A percentile compares a stretch with the other conserved stretches of the same genome.
Conservation (phyloP, 2,888 invertebrate species). For the Antheraea assamensis region DNA sequence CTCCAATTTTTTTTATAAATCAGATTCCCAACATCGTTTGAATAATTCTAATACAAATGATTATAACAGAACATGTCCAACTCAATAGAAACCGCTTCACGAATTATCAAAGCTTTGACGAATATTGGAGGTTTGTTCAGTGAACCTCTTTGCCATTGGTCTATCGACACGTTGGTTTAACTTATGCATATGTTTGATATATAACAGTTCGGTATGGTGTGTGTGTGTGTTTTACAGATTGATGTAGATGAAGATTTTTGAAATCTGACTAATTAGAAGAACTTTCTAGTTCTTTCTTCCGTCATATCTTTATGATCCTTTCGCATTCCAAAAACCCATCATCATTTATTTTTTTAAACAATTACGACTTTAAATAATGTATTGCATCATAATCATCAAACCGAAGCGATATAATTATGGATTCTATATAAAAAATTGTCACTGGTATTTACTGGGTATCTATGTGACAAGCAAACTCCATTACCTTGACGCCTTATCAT, state of each 20-base stretch:
- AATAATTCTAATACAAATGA: neutral
- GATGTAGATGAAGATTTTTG: neutral
- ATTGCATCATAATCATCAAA: too few relatives aligned
- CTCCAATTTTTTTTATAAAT: neutral
- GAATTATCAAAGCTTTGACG: constrained; percentile 10
- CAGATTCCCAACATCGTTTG: neutral
- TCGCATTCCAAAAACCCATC: too few relatives aligned
- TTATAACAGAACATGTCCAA: neutral
- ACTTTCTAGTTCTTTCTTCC: too few relatives aligned
- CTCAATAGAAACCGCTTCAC: neutral
- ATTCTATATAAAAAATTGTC: too few relatives aligned
- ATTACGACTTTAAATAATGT: too few relatives aligned
- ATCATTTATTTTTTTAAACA: too few relatives aligned
- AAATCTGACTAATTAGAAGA: neutral
- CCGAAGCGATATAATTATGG: too few relatives aligned
- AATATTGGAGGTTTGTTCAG: neutral
- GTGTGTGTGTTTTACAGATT: neutral
- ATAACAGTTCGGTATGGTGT: neutral
- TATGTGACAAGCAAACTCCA: neutral
- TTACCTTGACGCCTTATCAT: neutral
- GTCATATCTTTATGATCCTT: too few relatives aligned
- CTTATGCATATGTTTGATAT: neutral
- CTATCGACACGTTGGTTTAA: neutral
- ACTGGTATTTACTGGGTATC: neutral
- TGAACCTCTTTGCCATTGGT: neutral